These are phyloP conservation scores for Glyphotaelius pellucidus DNA, from an alignment of 2,888 invertebrate genomes.

Conservation along the genomic window DNA sequence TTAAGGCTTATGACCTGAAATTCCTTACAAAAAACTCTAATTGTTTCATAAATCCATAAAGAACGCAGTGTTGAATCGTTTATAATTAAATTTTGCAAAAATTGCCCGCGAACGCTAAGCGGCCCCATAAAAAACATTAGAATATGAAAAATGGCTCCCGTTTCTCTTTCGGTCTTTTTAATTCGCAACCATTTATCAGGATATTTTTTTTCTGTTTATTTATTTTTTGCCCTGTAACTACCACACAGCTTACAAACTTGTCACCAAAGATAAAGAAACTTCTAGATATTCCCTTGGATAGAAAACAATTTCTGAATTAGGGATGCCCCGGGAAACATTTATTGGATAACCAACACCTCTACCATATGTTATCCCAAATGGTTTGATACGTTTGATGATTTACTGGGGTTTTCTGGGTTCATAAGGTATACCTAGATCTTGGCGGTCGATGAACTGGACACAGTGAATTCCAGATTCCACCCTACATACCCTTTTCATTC, in stretches of 20 bases:
- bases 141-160: constrained; percentile 27
- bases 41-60: constrained; percentile 33
- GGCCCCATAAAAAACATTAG: constrained; percentile 34
- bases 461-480: too few species aligned
- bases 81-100: constrained; percentile 30
- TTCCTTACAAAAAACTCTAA: constrained; percentile 7
- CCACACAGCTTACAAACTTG: not conserved
- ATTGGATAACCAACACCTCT: too few species aligned
- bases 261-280: not conserved
- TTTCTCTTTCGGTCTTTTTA: constrained; percentile 35
- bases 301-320: not conserved
- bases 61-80: constrained; percentile 21
- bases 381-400: too few species aligned
- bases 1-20: not conserved
- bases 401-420: too few species aligned
- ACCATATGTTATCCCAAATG: too few species aligned
- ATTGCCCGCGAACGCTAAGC: constrained; percentile 30
- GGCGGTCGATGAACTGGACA: too few species aligned
- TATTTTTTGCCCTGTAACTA: constrained; percentile 25
- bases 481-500: too few species aligned
- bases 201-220: constrained; percentile 18
- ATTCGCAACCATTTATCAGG: constrained; percentile 24
- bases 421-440: too few species aligned
- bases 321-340: too few species aligned
- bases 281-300: not conserved